These are phyloP conservation scores for Drosophila melanica DNA, from an alignment of 1,140 invertebrate species.

Conservation along the genomic window DNA sequence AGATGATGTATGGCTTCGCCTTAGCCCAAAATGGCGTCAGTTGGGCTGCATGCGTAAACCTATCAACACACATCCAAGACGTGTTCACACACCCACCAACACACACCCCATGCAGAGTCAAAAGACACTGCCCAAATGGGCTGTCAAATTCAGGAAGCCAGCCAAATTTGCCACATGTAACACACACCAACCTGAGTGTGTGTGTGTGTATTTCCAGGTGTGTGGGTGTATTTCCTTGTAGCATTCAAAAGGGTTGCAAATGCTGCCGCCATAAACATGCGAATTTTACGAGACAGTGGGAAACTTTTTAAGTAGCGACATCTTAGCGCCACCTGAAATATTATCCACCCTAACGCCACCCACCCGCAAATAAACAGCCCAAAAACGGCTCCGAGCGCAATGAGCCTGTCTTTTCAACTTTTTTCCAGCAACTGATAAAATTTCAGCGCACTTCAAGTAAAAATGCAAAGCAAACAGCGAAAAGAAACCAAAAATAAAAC, in stretches of 20 bases:
- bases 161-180: slow-evolving; percentile 66
- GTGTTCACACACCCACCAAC: slow-evolving; percentile 1
- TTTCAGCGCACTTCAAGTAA: slow-evolving; percentile 31
- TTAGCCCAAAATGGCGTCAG: slow-evolving; percentile 36
- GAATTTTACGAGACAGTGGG: slow-evolving; percentile 63
- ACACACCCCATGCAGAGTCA: not conserved
- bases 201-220: not conserved
- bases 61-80: slow-evolving; percentile 11
- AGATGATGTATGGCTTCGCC: slow-evolving; percentile 42
- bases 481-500: slow-evolving; percentile 28
- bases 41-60: slow-evolving; percentile 32
- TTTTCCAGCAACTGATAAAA: slow-evolving; percentile 34
- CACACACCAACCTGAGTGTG: slow-evolving; percentile 18
- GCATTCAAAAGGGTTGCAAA: slow-evolving; percentile 48
- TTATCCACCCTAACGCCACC: slow-evolving; percentile 40
- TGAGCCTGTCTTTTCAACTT: slow-evolving; percentile 25
- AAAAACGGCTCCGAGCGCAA: not conserved
- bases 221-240: not conserved
- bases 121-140: slow-evolving; percentile 16
- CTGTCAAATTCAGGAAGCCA: slow-evolving; percentile 57
- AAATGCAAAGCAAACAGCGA: slow-evolving; percentile 44
- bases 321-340: slow-evolving; percentile 61
- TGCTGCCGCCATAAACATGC: slow-evolving; percentile 58
- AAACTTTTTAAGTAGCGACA: slow-evolving; percentile 70
- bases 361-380: not conserved